A percentile compares a stretch with the other conserved stretches of the same genome.
Evolutionary conservation across 1,140 invertebrate genomes (phyloP).

Genomic region (Neodiprion virginianus): DNA sequence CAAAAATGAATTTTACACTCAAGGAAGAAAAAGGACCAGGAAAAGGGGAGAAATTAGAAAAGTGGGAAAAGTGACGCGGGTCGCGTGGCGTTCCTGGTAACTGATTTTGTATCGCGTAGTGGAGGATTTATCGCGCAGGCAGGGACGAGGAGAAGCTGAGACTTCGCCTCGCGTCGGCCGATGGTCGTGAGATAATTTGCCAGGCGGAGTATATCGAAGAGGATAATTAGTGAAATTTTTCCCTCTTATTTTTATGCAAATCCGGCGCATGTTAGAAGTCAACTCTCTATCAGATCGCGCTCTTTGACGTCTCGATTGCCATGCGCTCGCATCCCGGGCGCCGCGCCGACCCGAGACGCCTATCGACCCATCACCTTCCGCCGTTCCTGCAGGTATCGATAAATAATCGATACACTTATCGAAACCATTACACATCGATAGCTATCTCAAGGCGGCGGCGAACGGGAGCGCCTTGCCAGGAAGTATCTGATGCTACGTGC

Average conservation of each 20-base stretch:
- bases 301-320: not conserved
- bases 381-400: not conserved
- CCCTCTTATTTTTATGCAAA: constrained; percentile 1
- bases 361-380: not conserved
- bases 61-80: not conserved
- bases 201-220: not conserved
- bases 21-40: no score
- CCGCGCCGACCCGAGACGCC: not conserved
- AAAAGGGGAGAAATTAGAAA: no score
- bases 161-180: not conserved
- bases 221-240: not conserved
- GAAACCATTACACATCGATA: constrained; percentile 7
- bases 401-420: constrained; percentile 7
- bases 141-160: not conserved
- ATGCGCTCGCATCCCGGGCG: not conserved
- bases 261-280: constrained; percentile 3
- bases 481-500: not conserved
- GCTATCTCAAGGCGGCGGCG: not conserved
- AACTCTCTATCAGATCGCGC: not conserved
- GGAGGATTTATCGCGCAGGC: not conserved
- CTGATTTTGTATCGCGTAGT: not conserved
- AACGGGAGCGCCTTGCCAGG: not conserved
- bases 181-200: constrained; percentile 2
- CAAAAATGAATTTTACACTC: no score
- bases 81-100: not conserved